Evolutionary conservation across 2,113 vertebrate genomes (phyloP), one percentile per base, ranked within the genome.

Genomic region (Ahaetulla prasina): DNA sequence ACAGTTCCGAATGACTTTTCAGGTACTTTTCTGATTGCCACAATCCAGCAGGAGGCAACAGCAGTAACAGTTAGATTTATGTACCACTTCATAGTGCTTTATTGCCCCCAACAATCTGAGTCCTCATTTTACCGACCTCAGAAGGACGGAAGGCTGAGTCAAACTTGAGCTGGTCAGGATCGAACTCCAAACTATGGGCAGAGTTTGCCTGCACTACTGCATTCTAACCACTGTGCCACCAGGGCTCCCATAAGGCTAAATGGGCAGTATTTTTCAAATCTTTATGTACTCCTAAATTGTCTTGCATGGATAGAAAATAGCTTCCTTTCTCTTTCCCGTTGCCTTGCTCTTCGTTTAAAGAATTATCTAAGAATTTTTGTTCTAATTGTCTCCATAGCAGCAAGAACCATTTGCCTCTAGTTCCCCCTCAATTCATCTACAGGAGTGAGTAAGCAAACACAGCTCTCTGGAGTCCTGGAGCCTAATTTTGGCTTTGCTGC

Each of bases 401-500:
- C 68, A 92, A 94, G 91, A 93, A 93, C 57, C 85, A 93, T 30
- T 80, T 49, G 91, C 91, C 93, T 94, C 74, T 93, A 94, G 85
- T 91, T 89, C 88, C 90, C 90, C 57, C 89, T 91, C 87, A 91
- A 12, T 93, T 89, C 88, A 74, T 80, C 85, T 22, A 20, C 39
- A 54, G 93, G 74, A 89, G 86, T 93, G 95, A 93, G 93, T 94
- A 94, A 94, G 94, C 49, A 88, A 39, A 80, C 6, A 90, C 68
- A 39, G 8, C 52, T 89, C 74, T 45, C 89, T 85, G 53, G 74
- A 27, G 45, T 88, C 43, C 74, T 86, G 89, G 84, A 68, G 49
- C 68, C 20, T 85, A 85, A 53, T 12, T 45, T 94, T 89, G 23
- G 93, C 88, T 93, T 85, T 88, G 95, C 90, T 88, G 91, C 91